Conservation (phyloP, 2,888 invertebrate genomes). For the Apodemia duryi region DNA sequence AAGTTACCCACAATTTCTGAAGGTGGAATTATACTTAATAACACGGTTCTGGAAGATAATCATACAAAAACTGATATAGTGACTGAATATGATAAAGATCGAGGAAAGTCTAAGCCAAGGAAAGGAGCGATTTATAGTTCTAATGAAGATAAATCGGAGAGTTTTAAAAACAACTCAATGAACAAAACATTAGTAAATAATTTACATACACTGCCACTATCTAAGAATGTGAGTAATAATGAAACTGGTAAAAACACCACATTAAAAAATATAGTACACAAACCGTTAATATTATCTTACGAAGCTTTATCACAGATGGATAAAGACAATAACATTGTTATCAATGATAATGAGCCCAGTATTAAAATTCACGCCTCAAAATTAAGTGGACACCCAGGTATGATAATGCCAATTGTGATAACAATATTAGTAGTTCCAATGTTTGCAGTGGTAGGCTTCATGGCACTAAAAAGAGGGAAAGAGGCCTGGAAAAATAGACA, state of each 20-base stretch:
- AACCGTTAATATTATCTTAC: conserved; percentile 51
- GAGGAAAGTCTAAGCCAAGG: conserved; percentile 33
- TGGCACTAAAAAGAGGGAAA: conserved; percentile 84
- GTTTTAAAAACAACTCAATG: conserved; percentile 21
- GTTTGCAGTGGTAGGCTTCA: conserved; percentile 83
- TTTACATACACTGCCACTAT: conserved; percentile 19
- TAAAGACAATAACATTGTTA: conserved; percentile 32
- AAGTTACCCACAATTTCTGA: conserved; percentile 43
- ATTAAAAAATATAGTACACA: conserved; percentile 38
- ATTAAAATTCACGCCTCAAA: conserved; percentile 35
- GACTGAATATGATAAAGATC: conserved; percentile 45
- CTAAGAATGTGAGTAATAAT: conserved; percentile 23
- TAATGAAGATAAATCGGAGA: conserved; percentile 26
- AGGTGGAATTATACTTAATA: conserved; percentile 48
- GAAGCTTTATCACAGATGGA: conserved; percentile 46
- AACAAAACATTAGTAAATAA: conserved; percentile 16
- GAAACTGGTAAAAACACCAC: conserved; percentile 24
- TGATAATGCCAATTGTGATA: conserved; percentile 86
- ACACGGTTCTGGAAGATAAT: conserved; percentile 42
- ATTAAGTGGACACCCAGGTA: conserved; percentile 75
- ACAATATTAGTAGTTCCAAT: conserved; percentile 87
- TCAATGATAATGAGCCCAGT: conserved; percentile 28
- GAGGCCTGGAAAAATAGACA: conserved; percentile 93
- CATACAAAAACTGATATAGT: conserved; percentile 41
- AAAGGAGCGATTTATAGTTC: conserved; percentile 35